Conservation (phyloP, 1,140 invertebrate species). For the Dufourea novaeangliae region DNA sequence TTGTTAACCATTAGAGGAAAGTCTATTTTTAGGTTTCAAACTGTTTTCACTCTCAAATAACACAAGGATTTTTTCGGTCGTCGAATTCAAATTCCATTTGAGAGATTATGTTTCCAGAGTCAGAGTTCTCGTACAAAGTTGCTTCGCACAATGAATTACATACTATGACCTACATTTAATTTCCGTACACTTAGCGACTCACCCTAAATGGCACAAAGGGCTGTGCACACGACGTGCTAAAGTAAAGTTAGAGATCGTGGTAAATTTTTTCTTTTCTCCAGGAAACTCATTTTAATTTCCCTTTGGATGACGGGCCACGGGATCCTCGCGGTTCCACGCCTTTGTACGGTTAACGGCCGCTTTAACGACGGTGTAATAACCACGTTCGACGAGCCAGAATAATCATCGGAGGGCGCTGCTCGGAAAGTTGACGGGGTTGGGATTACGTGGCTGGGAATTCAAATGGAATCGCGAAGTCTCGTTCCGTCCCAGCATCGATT, state of each 20-base stretch:
- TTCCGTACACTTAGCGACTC: too few relatives aligned
- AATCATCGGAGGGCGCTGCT: constrained; percentile 32
- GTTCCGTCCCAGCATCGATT: constrained; percentile 49
- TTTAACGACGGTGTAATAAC: constrained; percentile 62
- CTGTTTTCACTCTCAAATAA: too few relatives aligned
- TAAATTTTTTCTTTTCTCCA: not conserved
- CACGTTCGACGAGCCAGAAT: constrained; percentile 50
- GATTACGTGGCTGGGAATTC: constrained; percentile 51
- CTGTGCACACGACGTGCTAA: not conserved
- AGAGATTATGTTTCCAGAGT: too few relatives aligned
- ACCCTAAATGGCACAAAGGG: too few relatives aligned
- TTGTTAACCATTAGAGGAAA: too few relatives aligned
- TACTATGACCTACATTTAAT: too few relatives aligned
- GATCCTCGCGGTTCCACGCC: constrained; percentile 14
- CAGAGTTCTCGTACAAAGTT: too few relatives aligned
- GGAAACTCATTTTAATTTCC: constrained; percentile 16
- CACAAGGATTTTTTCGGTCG: too few relatives aligned
- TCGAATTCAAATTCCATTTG: too few relatives aligned
- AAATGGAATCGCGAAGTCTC: constrained; percentile 47
- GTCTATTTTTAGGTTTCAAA: too few relatives aligned
- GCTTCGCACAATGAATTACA: too few relatives aligned
- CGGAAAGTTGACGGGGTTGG: constrained; percentile 26
- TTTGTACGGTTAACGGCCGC: constrained; percentile 36
- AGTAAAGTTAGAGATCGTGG: not conserved
- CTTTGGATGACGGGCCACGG: not conserved